A percentile compares a stretch with the other conserved stretches of the same genome.
These are phyloP conservation scores for Oryzias celebensis DNA, from an alignment of 2,113 vertebrate genomes.

Conservation along the genomic window DNA sequence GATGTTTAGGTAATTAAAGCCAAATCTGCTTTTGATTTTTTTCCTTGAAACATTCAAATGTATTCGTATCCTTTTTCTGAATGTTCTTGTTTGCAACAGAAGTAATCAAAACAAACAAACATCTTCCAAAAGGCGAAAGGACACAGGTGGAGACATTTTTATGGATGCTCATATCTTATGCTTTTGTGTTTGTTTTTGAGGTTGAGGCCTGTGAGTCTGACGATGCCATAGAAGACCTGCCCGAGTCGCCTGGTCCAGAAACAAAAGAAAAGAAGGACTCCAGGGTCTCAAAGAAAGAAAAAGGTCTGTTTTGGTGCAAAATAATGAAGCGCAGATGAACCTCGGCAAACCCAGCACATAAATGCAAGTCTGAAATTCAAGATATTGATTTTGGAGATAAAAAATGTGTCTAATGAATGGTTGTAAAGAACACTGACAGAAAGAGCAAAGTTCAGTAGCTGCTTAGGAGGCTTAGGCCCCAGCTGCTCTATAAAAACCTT, in stretches of 20 bases:
- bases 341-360: too few species aligned
- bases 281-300: conserved; percentile 86
- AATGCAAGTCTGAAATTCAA: too few species aligned
- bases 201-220: conserved; percentile 85
- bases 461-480: neutral
- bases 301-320: conserved; percentile 61
- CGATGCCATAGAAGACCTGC: conserved; percentile 86
- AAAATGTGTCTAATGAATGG: too few species aligned
- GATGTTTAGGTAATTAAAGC: too few species aligned
- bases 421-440: neutral
- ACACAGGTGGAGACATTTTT: neutral
- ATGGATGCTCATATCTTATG: neutral
- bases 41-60: too few species aligned
- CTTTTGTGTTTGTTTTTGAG: conserved; percentile 8
- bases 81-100: too few species aligned
- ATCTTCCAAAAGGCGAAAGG: conserved; percentile 7
- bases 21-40: too few species aligned
- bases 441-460: conserved; percentile 12
- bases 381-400: too few species aligned
- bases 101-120: too few species aligned
- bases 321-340: neutral
- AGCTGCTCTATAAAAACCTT: conserved; percentile 2
- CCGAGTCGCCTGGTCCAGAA: conserved; percentile 87
- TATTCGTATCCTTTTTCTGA: too few species aligned
- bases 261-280: conserved; percentile 86